Conservation (phyloP, 2,888 invertebrate genomes). For the Stramonita haemastoma region DNA sequence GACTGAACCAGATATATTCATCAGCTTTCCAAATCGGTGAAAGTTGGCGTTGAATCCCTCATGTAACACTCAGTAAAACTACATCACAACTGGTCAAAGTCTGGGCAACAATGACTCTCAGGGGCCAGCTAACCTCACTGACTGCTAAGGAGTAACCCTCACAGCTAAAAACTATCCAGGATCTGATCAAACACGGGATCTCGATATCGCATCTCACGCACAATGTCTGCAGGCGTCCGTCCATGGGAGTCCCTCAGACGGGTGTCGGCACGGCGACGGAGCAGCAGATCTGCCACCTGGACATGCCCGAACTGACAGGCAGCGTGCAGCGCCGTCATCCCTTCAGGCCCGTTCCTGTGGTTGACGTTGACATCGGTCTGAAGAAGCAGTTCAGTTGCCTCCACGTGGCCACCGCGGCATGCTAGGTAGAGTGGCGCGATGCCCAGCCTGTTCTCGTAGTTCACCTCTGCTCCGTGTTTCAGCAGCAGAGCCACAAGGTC, state of each 20-base stretch:
- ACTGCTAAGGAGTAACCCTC: no score
- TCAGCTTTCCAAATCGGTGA: no score
- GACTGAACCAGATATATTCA: no score
- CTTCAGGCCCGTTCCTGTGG: constrained; percentile 49
- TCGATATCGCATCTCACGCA: not conserved
- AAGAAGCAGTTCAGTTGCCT: constrained; percentile 57
- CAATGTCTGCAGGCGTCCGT: constrained; percentile 7
- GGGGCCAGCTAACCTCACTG: no score
- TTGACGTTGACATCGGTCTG: constrained; percentile 59
- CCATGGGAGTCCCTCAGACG: constrained; percentile 52
- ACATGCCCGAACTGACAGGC: not conserved
- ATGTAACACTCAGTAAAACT: no score
- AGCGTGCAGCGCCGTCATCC: constrained; percentile 22
- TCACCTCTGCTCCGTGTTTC: constrained; percentile 59
- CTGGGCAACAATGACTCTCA: not conserved
- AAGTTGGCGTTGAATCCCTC: no score
- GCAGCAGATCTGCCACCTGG: not conserved
- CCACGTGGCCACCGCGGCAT: constrained; percentile 55
- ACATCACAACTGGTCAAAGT: not conserved
- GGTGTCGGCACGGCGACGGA: constrained; percentile 55
- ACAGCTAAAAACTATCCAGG: not conserved
- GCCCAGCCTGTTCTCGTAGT: constrained; percentile 56
- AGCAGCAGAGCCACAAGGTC: constrained; percentile 58
- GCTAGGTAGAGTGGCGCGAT: constrained; percentile 60
- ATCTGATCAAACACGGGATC: not conserved